Base-by-base conservation (phyloP, 2,888 invertebrate genomes). In the Agonum fuliginosum region DNA sequence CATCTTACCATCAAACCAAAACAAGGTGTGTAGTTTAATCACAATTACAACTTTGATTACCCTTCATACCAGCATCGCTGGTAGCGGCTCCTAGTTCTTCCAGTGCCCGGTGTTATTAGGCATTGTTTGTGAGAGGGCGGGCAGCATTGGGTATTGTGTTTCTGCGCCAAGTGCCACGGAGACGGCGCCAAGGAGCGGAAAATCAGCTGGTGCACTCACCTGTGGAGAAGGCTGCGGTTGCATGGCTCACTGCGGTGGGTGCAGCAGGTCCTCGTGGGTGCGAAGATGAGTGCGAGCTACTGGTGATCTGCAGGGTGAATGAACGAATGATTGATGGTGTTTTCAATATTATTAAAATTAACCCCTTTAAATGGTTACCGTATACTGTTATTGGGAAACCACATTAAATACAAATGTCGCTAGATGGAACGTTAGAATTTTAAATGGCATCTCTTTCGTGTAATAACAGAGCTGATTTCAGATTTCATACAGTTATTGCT, bases 181-280 rank as follows among this genome's bases (percentile, higher is more conserved):
- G 30, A 46, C 70, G 58, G 58, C 58, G 14, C 12, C 58, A 62
- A 62, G 27, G 19, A 54, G 74, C 62, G 41, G 58, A 65, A 74
- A 43, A 62, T 46, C 46, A 54, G 30, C 51, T 22, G 74, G 74
- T 74, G 74, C 74, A 65, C 37, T 65, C 74, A 74, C 74, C 74
- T 74, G 74, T 65, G 74, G 58, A 17, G 34, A 67, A 24, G 54
- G 54, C 54, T 54, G 54, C 24, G 54, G 54, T 54, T 17, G 54
- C 17, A 17, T 62, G 58, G 58, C 20, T 67, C 17, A 5, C 22
- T 67, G 43, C 5, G 67, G 41, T 41, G 27, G 27, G 58, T 30
- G 27, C 4, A 12, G 58, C 6, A 10, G 54, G 20, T 14, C 24
- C 22, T 62, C n/a, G n/a, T n/a, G 58, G 30, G 58, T 30, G 58